phyloP scores from a whole-genome alignment of 2,113 vertebrate genomes.

The Xiphophorus hellerii region DNA sequence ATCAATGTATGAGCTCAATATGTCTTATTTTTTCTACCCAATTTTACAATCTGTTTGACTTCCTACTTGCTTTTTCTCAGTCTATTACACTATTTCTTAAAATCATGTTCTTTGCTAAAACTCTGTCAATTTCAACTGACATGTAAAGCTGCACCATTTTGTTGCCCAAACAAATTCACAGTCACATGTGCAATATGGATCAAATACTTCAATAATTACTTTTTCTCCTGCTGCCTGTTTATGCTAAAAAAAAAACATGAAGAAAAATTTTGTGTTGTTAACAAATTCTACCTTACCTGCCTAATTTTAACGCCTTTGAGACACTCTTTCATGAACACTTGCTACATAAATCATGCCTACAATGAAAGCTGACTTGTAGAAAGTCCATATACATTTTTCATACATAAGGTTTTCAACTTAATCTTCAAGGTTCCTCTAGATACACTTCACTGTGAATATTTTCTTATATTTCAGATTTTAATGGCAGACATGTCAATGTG shows the following conservation, averaged over 20 bases:
- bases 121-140: neutral
- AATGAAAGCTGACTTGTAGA: constrained; percentile 57
- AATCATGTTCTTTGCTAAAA: neutral
- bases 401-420: constrained; percentile 39
- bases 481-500: constrained; percentile 7
- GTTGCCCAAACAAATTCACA: neutral
- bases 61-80: neutral
- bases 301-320: constrained; percentile 14
- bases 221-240: neutral
- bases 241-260: constrained; percentile 14
- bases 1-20: constrained; percentile 42
- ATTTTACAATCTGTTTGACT: constrained; percentile 21
- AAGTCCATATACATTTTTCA: constrained; percentile 51
- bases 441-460: constrained; percentile 33
- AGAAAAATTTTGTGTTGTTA: constrained; percentile 35
- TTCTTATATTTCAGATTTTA: constrained; percentile 7
- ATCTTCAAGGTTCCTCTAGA: constrained; percentile 44
- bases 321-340: constrained; percentile 48
- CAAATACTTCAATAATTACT: no score
- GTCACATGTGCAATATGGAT: neutral
- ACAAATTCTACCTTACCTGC: constrained; percentile 10
- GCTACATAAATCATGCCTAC: constrained; percentile 58
- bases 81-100: neutral
- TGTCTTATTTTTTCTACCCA: constrained; percentile 36
- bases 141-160: no score